Evolutionary conservation across 2,113 vertebrate genomes (phyloP), one percentile per base, ranked within the genome.

Genomic region (Myotis davidii): DNA sequence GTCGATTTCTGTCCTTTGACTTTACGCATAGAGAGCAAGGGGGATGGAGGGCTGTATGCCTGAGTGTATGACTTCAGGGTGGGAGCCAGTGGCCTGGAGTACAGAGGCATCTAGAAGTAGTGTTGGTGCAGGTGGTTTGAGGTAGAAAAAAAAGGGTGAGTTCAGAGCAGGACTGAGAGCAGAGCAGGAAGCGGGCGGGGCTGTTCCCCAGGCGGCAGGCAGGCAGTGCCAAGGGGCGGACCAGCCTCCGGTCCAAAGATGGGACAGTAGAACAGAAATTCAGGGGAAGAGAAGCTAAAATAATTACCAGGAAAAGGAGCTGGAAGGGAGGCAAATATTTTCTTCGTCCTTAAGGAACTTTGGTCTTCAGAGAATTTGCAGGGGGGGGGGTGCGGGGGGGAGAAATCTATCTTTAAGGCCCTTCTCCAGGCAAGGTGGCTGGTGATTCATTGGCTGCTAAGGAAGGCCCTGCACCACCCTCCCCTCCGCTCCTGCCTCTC

Each of bases 311-410:
- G 95, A 97, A 98, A 97, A 86, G 74, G 39, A 82, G 54, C 52
- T 91, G 83, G 93, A 76, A 91, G 59, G 70, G 74, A 91, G 52
- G 92, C 52, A 18, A 96, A 90, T 90, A 95, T 86, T 95, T 97
- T 97, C 95, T 92, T 81, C 87, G 70, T 90, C 86, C 45, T 84
- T 92, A 81, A 96, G 96, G 95, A 95, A 96, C 95, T 82, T 77
- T 39, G 86, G 95, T 77, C 97, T 97, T 96, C 97, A 96, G 96
- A 97, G 97, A 97, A 97, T 96, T 96, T 92, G 86, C 73, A 94
- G 73, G 91, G 72, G 91, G 72, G 73, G n/a, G n/a, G n/a, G n/a
- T n/a, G n/a, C n/a, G n/a, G n/a, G n/a, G n/a, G 6, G 27, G 88
- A 91, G 94, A 85, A 93, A 56, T 83, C 85, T 59, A 17, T 90